phyloP scores from a whole-genome alignment of 1,140 invertebrate species.

The Archegozetes longisetosus region DNA sequence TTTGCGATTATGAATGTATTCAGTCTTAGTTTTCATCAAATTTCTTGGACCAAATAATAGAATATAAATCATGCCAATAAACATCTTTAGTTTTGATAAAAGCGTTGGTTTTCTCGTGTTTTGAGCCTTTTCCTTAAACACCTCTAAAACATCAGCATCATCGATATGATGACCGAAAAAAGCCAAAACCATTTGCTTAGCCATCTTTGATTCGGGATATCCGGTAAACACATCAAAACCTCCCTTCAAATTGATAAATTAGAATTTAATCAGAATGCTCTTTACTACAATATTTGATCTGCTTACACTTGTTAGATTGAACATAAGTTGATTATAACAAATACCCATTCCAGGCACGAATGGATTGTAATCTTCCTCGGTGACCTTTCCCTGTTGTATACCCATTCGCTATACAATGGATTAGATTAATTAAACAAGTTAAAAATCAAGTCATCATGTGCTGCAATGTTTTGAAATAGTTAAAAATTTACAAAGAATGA shows the following conservation, averaged over 20 bases:
- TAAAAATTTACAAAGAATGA: neutral
- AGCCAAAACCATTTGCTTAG: neutral
- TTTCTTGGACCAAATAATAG: neutral
- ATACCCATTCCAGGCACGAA: conserved; percentile 5
- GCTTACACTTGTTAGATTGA: conserved; percentile 6
- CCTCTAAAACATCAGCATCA: neutral
- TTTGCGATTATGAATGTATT: neutral
- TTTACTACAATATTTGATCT: too few species aligned
- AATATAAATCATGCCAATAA: neutral
- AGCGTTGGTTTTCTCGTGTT: neutral
- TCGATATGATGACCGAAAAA: conserved; percentile 6
- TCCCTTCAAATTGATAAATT: neutral
- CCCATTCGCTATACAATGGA: neutral
- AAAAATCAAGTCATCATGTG: neutral
- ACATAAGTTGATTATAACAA: conserved; percentile 10
- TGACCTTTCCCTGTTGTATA: conserved; percentile 6
- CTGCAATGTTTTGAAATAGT: neutral
- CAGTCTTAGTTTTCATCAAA: neutral
- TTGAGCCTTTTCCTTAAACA: neutral
- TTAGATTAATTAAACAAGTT: neutral
- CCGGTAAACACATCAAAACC: neutral
- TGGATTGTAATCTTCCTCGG: conserved; percentile 14
- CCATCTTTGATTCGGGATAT: neutral
- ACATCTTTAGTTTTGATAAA: neutral
- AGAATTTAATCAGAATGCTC: neutral